Percentiles rank a stretch among this genome's conserved stretches.
phyloP scores from a whole-genome alignment of 2,888 invertebrate genomes.

The Timema podura region DNA sequence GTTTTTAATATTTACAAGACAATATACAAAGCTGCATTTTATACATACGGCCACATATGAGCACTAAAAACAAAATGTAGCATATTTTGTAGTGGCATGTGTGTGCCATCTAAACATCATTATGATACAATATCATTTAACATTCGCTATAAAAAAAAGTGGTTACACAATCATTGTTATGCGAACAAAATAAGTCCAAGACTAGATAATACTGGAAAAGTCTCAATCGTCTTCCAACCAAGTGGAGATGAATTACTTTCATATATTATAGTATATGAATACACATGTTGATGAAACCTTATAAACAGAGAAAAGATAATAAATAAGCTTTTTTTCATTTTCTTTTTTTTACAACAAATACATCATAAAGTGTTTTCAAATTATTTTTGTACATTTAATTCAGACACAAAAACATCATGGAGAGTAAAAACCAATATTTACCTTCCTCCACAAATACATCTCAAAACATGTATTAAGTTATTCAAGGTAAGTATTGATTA shows the following conservation, averaged over 20 bases:
- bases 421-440: too few relatives aligned
- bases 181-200: slow-evolving; percentile 31
- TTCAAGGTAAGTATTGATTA: too few relatives aligned
- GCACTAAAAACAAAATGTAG: slow-evolving; percentile 27
- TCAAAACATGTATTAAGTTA: too few relatives aligned
- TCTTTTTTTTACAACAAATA: slow-evolving; percentile 27
- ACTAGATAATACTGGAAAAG: slow-evolving; percentile 35
- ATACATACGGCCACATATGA: slow-evolving; percentile 23
- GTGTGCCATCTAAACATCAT: slow-evolving; percentile 26
- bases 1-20: slow-evolving; percentile 31
- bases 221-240: slow-evolving; percentile 16
- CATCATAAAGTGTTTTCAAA: slow-evolving; percentile 21
- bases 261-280: slow-evolving; percentile 25
- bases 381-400: too few relatives aligned
- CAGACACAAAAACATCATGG: too few relatives aligned
- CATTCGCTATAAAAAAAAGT: slow-evolving; percentile 30
- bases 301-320: slow-evolving; percentile 29
- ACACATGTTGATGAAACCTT: slow-evolving; percentile 28
- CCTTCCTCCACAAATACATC: too few relatives aligned
- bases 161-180: slow-evolving; percentile 31
- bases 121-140: slow-evolving; percentile 31
- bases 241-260: slow-evolving; percentile 19
- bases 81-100: slow-evolving; percentile 20
- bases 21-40: slow-evolving; percentile 32
- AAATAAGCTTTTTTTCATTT: slow-evolving; percentile 24